Evolutionary conservation across 2,113 vertebrate species (phyloP), one percentile per base, ranked within the genome.

Genomic region (Mirounga angustirostris): DNA sequence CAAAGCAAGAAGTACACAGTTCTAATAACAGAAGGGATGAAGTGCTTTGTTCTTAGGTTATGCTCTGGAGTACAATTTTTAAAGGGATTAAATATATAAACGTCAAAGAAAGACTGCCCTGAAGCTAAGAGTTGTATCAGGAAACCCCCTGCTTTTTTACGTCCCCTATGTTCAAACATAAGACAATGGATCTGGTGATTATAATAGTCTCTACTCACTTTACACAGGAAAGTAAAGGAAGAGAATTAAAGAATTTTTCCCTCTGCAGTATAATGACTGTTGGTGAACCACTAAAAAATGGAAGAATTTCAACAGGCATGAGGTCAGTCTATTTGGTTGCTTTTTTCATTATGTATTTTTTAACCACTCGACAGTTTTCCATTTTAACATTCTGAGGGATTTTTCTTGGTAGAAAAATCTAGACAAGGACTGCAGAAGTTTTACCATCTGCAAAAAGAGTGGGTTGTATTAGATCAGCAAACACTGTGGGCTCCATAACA

Each of bases 1-100:
- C 95, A 97, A 98, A 96, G 84, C 92, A 96, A 97, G 94, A 96
- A 96, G 87, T 96, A 89, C 80, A 94, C 63, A 95, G 67, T 94
- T 97, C 92, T 94, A 80, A 95, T 96, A 98, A 92, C 76, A 92
- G 92, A 98, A 97, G 63, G 59, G 84, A 98, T 98, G 76, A 98
- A 96, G 94, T 92, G 88, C 95, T 98, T 98, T 98, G 95, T 98
- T 98, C 97, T 97, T 96, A 88, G 95, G 97, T 97, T 95, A 92
- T 91, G 84, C 92, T 98, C 90, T 96, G 78, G 94, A 98, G 96
- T 85, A 97, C 26, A 67, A 94, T 95, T 98, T 98, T 97, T 82
- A 59, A 95, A 96, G 76, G 69, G 82, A 97, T 95, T 98, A 97
- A 95, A 92, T 94, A 93, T 84, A 97, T 94, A 96, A 96, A 98